Evolutionary conservation across 2,797 vertebrate genomes (phyloP), one percentile per base, ranked within the genome.

Genomic region (Dipus sagitta): DNA sequence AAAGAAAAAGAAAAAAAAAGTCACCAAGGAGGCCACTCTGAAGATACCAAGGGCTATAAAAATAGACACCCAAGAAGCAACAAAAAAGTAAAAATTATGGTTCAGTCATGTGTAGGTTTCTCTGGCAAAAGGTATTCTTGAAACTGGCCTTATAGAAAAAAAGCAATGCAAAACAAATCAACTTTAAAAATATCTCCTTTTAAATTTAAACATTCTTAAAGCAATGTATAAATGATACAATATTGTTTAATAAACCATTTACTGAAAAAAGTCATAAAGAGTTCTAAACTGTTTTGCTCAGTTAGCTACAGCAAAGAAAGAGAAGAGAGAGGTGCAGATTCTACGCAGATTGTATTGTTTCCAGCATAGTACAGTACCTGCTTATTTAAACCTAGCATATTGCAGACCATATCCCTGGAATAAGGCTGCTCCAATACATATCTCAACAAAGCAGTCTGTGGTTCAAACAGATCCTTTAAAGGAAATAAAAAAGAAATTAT

Each of bases 371-470:
- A 97, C 96, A 98, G 97, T 99, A 99, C 99, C 99, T 99, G 99
- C 97, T 99, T 99, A 98, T 99, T 99, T 98, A 99, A 99, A 98
- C 99, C 99, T 97, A 99, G 98, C 99, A 99, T 99, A 99, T 99
- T 99, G 99, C 99, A 99, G 98, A 99, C 99, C 99, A 99, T 99
- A 98, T 99, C 99, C 97, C 99, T 99, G 85, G 99, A 99, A 98
- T 99, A 99, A 26, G 99, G 99, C 96, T 99, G 99, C 94, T 99
- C 99, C 98, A 99, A 98, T 95, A 99, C 99, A 75, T 99, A 99
- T 97, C 99, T 99, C 98, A 99, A 98, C 96, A 99, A 98, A 94
- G 99, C 99, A 32, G 99, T 99, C 98, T 99, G 99, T 2, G 99
- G 99, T 97, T 99, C 99, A 98, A 99, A 99, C 87, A 99, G 98